Evolutionary conservation across 2,113 vertebrate species (phyloP), one percentile per base, ranked within the genome.

Genomic region (Saccopteryx leptura): DNA sequence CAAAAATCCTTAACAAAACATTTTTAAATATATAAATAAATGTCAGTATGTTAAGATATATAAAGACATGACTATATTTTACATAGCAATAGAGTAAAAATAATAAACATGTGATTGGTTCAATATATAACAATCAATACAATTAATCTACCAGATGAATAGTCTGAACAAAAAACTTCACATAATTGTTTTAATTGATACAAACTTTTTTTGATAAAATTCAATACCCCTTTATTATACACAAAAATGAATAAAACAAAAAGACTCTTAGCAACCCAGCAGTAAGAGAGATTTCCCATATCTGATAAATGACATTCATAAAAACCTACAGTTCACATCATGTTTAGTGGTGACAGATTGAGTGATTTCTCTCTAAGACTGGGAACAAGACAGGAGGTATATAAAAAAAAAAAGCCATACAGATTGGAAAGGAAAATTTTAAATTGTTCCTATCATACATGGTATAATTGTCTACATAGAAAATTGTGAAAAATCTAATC

Each of bases 21-120:
- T n/a, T 93, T 75, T 58, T 31, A 90, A 69, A 75, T 90, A 52
- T 61, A 61, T 46, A 79, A 88, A 60, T 88, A 54, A 83, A 87
- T 50, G 23, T 9, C 60, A 76, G 75, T 63, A 63, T 56, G 60
- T 46, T 46, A 21, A 46, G 50, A 54, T 21, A 33, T n/a, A 61
- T 60, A 54, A 83, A 79, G 46, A 58, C 24, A 26, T 63, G 71
- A 50, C n/a, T 48, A 7, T 39, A 79, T 63, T 87, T 95, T 74
- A 46, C 24, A 68, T 14, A 93, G 48, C 13, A 69, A 56, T 17
- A 76, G 33, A 69, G 65, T 71, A 79, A n/a, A 79, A 84, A 72
- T 58, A 71, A 82, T 76, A 85, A 82, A 10, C 26, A 61, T 18
- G 60, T 74, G 9, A 8, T 58, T 78, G 33, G 7, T 46, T 88